Base-by-base conservation (phyloP, 2,797 vertebrate species). In the Balearica regulorum region DNA sequence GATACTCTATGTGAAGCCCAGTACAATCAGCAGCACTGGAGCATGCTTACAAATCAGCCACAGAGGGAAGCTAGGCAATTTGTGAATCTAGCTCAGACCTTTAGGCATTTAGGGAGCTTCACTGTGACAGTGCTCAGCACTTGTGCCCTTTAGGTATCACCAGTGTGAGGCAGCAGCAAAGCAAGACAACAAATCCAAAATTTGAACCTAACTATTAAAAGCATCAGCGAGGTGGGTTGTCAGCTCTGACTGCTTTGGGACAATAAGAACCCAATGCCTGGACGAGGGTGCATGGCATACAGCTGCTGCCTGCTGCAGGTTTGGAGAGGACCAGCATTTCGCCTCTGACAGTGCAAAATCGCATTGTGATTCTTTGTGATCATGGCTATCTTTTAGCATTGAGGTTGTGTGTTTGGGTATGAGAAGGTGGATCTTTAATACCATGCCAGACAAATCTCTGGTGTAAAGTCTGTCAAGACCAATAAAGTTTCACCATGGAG, bases 271-370 rank as follows among this genome's bases (percentile, higher is more conserved):
- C 21, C 26, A 64, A 5, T 0, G 0, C 6, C 44, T 75, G 35
- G 25, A 70, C 0, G 0, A 79, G 24, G 41, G 3, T 10, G 4
- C 11, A 13, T 20, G 21, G n/a, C 46, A 70, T 25, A 29, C 3
- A n/a, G 35, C n/a, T 53, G 24, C 33, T 60, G 43, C 28, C 54
- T 55, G 24, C 41, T 43, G 57, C 49, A 58, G 19, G 39, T 43
- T 43, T 17, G 66, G 35, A 88, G n/a, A 61, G 11, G 25, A 53
- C 16, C 17, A 51, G 31, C 5, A 18, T 31, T 41, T 73, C 58
- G 21, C 16, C 9, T 51, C 35, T 10, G 26, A 25, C 5, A 55
- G 4, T 49, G 16, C 9, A 33, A 53, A 90, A 69, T 5, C 28
- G 5, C 11, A 3, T 22, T 7, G 43, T 6, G 12, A 66, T 73